Percentiles rank a stretch among this genome's conserved stretches.
These are phyloP conservation scores for Elmis aenea DNA, from an alignment of 2,888 invertebrate species.

Conservation along the genomic window DNA sequence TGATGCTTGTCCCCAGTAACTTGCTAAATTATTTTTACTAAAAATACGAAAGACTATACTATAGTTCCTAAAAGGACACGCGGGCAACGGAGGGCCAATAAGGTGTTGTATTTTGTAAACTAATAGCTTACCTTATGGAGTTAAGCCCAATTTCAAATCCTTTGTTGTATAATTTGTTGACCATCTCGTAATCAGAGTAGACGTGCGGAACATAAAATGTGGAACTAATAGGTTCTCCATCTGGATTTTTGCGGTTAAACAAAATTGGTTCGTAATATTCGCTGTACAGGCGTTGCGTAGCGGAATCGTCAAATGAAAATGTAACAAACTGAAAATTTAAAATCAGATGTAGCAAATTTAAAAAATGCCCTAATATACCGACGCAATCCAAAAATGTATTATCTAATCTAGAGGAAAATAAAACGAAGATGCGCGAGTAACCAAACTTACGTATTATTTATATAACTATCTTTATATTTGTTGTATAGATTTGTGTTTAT, in stretches of 20 bases:
- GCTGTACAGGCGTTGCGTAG: conserved; percentile 51
- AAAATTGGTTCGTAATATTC: conserved; percentile 53
- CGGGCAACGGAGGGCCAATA: no score
- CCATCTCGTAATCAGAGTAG: conserved; percentile 54
- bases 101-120: no score
- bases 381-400: no score
- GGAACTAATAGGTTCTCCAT: conserved; percentile 57
- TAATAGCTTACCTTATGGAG: conserved; percentile 54
- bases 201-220: conserved; percentile 72
- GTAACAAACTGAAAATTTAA: conserved; percentile 60
- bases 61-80: background rate
- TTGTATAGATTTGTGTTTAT: no score
- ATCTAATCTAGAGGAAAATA: no score
- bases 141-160: conserved; percentile 66
- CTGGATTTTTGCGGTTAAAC: conserved; percentile 54
- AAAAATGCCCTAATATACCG: no score
- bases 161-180: conserved; percentile 54
- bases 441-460: no score
- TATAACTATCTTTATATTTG: no score
- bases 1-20: conserved; percentile 40
- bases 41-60: background rate
- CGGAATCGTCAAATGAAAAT: conserved; percentile 63
- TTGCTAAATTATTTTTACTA: conserved; percentile 10
- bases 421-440: no score
- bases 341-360: no score